Percentiles rank a stretch among this genome's conserved stretches.
These are phyloP conservation scores for Dicrostonyx torquatus DNA, from an alignment of 2,797 vertebrate species.

Conservation along the genomic window DNA sequence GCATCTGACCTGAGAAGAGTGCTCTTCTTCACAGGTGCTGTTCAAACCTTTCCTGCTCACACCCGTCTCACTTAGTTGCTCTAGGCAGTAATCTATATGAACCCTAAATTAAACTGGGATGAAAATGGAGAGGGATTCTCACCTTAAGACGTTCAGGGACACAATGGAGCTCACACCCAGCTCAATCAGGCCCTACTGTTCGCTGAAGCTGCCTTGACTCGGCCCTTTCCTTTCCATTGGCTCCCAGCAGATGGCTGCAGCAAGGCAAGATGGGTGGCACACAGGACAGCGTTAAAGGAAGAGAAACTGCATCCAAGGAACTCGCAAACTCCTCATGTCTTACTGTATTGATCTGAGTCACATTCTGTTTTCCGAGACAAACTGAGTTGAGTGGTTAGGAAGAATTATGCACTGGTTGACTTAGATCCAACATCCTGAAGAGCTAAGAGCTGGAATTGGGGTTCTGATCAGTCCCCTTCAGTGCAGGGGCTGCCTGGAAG, in stretches of 20 bases:
- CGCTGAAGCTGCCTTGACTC: neutral
- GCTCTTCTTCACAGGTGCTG: neutral
- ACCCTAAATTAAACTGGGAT: neutral
- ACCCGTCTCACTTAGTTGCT: neutral
- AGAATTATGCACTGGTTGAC: neutral
- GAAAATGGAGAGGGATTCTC: conserved; percentile 10
- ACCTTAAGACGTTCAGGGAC: conserved; percentile 7
- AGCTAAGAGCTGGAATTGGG: neutral
- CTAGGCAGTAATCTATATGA: neutral
- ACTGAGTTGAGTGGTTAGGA: neutral
- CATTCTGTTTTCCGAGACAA: conserved; percentile 8
- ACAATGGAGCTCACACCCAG: neutral
- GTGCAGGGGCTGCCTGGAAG: neutral
- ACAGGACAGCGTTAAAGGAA: neutral
- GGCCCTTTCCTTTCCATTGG: neutral
- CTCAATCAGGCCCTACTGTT: neutral
- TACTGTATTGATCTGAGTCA: neutral
- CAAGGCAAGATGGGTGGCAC: neutral
- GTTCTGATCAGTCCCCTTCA: neutral
- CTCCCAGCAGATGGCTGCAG: neutral
- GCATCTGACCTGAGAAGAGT: neutral
- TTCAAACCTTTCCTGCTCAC: neutral
- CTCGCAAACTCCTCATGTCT: neutral
- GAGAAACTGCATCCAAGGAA: neutral
- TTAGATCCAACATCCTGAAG: conserved; percentile 13